Percentiles rank a stretch among this genome's conserved stretches.
phyloP scores from a whole-genome alignment of 2,888 invertebrate genomes.

The Drosophila helvetica region DNA sequence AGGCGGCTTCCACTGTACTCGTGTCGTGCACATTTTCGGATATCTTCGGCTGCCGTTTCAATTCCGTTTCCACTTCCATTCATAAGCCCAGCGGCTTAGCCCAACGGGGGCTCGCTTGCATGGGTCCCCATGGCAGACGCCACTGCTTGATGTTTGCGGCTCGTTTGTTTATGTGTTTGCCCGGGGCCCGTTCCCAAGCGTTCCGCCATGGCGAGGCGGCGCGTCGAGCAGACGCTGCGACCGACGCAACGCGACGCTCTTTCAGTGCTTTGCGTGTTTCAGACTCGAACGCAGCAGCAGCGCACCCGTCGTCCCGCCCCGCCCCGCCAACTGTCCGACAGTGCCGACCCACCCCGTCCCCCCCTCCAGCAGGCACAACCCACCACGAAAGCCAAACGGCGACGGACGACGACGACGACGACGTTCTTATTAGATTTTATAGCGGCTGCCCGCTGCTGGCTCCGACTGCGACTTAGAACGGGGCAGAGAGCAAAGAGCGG shows the following conservation, averaged over 20 bases:
- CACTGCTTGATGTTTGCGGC: constrained; percentile 65
- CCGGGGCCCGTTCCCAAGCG: constrained; percentile 48
- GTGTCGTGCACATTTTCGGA: constrained; percentile 21
- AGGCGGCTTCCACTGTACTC: not conserved
- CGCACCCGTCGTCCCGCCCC: constrained; percentile 12
- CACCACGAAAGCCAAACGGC: constrained; percentile 8
- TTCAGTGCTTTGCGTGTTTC: constrained; percentile 69
- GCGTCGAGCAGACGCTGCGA: constrained; percentile 45
- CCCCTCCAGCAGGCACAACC: constrained; percentile 34
- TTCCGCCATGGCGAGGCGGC: constrained; percentile 52
- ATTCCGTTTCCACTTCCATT: constrained; percentile 35
- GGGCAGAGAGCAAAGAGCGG: constrained; percentile 33
- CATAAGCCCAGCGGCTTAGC: constrained; percentile 14
- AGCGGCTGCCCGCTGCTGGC: constrained; percentile 38
- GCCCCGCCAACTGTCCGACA: constrained; percentile 7
- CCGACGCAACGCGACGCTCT: constrained; percentile 37
- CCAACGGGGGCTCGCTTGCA: not conserved
- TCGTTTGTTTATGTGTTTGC: constrained; percentile 66
- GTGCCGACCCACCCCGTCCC: constrained; percentile 44
- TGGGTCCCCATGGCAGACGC: constrained; percentile 17
- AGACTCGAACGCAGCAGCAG: constrained; percentile 67
- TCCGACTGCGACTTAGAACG: constrained; percentile 53
- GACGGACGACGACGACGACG: no score
- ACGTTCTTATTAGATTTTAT: constrained; percentile 72
- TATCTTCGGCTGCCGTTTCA: constrained; percentile 28